Base-by-base conservation (phyloP, 35 echinoderm and acorn worm genomes). In the Apostichopus japonicus region DNA sequence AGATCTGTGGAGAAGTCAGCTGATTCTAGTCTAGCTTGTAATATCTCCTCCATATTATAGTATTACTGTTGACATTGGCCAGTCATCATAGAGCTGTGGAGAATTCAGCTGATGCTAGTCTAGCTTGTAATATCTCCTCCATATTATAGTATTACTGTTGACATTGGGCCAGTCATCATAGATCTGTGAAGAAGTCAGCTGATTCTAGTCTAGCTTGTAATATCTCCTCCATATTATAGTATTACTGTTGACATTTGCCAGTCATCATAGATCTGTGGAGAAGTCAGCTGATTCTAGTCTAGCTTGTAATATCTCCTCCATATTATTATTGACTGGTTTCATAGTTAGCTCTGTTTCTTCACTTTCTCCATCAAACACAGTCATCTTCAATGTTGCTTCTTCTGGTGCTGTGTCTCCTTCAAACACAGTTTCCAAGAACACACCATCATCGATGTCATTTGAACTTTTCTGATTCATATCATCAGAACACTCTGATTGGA, bases 141-240 rank as follows among this genome's bases (percentile, higher is more conserved):
- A 33, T 33, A 33, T 33, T 33, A 33, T 33, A 33, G 27, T 33
- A 33, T 33, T 33, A 33, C 27, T 33, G 27, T 33, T 33, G 27
- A 33, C 27, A 33, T 33, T 33, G 0, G 0, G 27, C 27, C 0
- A 33, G 27, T 33, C 0, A 33, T 80, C 25, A 84, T 5, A 84
- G 54, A 22, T 84, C 81, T 57, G 81, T 84, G 57, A 54, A 56
- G 11, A 84, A 84, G 54, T 84, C 81, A 57, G 81, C 81, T 57
- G 81, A 53, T 23, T 24, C 53, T 57, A 56, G 17, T 15, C 10
- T 23, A 4, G 16, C 15, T 21, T 84, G 19, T 84, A 84, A 84
- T 56, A 84, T 6, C 17, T 57, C 53, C 10, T 84, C 81, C 55
- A 84, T 57, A 16, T 84, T 84, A 24, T 84, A 33, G 27, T 33